Base-by-base conservation (phyloP, 2,113 vertebrate genomes). In the Rhizomys pruinosus region DNA sequence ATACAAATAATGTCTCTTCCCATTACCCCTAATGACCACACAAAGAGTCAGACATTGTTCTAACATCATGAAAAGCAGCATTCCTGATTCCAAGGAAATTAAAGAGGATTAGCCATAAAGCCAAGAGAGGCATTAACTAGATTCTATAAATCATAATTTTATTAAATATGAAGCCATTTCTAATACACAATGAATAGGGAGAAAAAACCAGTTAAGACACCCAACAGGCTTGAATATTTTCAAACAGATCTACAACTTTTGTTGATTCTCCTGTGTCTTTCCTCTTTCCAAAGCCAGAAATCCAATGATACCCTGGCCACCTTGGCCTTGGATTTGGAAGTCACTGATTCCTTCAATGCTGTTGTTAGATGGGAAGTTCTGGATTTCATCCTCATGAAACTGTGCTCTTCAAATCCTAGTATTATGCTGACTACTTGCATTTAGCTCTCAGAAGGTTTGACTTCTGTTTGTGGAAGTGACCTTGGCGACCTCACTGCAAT, bases 401-500 rank as follows among this genome's bases (percentile, higher is more conserved):
- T 89, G 76, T 57, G 77, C 66, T 96, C 93, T 96, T 96, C 96
- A 78, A 68, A 89, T 77, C 90, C 93, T 94, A 97, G 71, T 52
- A 88, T 42, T 86, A 79, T 87, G 91, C 37, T 47, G 19, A 84
- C 88, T 96, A 92, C 66, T 84, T 93, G 68, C 69, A 84, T 47
- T 96, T 94, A 96, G 92, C 91, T 96, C 92, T 95, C 92, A 78
- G 80, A 84, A 94, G 57, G 80, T 16, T n/a, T 92, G 94, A 93
- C 80, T 95, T 89, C 92, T 68, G 69, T 95, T 82, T 93, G 90
- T 84, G 86, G 78, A 97, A 72, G 66, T 81, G 74, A 95, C 94
- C 93, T 90, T 85, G 78, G 74, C 84, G 93, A 84, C 94, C 97
- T 97, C 86, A 52, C 91, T 93, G 92, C 68, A 96, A 97, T 91